Evolutionary conservation across 2,888 invertebrate genomes (phyloP), one percentile per base, ranked within the genome.

Genomic region (Drosophila flavopinicola): DNA sequence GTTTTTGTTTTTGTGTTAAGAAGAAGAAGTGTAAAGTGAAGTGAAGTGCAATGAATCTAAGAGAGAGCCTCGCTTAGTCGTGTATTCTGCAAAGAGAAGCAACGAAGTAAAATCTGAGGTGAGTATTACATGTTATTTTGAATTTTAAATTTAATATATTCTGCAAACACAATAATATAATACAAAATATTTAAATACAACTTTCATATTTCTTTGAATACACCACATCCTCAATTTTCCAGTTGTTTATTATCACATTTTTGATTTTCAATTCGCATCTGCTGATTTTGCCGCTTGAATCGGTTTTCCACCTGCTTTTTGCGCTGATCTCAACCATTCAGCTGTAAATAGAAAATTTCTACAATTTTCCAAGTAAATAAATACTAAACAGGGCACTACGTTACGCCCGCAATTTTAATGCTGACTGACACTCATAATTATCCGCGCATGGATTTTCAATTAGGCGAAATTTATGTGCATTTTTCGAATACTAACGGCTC

Each of bases 401-500:
- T 57, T 20, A 66, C 38, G 72, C 30, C 17, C 23, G 44, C 38
- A 57, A 66, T 63, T 85, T 83, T 61, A 66, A 71, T 75, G 60
- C 66, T 48, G 64, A 69, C 66, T 78, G 75, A 64, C 75, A 67
- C 63, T 59, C 76, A 87, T 83, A 87, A 83, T 83, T 83, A 76
- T 79, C 51, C 86, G 77, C 76, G 72, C 85, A 86, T 84, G 70
- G 75, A 65, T 80, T 77, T 88, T 86, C 82, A 88, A 84, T 84
- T 88, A 71, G 63, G 72, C 88, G 69, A 79, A 84, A 87, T 87
- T 87, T 83, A 87, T 88, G 87, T 75, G 80, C 67, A 76, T 83
- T 83, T 87, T 79, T 54, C 47, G 63, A 78, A 82, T 80, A 64
- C 86, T 66, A 70, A 86, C 54, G 87, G 85, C 80, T 87, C 87